A percentile compares a stretch with the other conserved stretches of the same genome.
Evolutionary conservation across 2,797 vertebrate genomes (phyloP).

Genomic region (Coregonus sp.): DNA sequence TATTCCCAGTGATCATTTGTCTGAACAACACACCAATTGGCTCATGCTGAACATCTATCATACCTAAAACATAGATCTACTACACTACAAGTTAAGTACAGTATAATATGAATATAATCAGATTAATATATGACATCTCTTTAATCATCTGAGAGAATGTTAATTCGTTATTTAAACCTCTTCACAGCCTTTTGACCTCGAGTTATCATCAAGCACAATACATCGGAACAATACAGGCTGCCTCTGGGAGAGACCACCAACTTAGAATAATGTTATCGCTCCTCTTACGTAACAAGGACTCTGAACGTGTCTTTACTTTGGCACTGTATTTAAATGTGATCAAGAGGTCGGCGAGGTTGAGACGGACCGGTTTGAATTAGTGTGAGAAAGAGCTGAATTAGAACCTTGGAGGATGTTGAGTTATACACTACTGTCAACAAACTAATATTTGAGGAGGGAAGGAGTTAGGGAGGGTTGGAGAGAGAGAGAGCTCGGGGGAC

Average conservation of each 20-base stretch:
- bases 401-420: slow-evolving; percentile 2
- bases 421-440: slow-evolving; percentile 28
- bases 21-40: no score
- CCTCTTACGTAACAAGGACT: slow-evolving; percentile 38
- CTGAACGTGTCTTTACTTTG: no score
- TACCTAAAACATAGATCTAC: no score
- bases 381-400: slow-evolving; percentile 35
- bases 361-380: slow-evolving; percentile 38
- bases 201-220: not conserved
- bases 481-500: no score
- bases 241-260: slow-evolving; percentile 29
- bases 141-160: not conserved
- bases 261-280: slow-evolving; percentile 45
- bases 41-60: no score
- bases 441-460: slow-evolving; percentile 24
- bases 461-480: slow-evolving; percentile 48
- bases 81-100: no score
- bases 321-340: slow-evolving; percentile 39
- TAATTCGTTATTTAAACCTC: not conserved
- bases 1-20: no score
- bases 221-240: slow-evolving; percentile 11
- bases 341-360: slow-evolving; percentile 45
- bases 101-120: no score
- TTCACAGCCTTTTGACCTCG: not conserved
- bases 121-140: not conserved